phyloP scores from a whole-genome alignment of 2,888 invertebrate genomes.

The Folsomia manolachei region DNA sequence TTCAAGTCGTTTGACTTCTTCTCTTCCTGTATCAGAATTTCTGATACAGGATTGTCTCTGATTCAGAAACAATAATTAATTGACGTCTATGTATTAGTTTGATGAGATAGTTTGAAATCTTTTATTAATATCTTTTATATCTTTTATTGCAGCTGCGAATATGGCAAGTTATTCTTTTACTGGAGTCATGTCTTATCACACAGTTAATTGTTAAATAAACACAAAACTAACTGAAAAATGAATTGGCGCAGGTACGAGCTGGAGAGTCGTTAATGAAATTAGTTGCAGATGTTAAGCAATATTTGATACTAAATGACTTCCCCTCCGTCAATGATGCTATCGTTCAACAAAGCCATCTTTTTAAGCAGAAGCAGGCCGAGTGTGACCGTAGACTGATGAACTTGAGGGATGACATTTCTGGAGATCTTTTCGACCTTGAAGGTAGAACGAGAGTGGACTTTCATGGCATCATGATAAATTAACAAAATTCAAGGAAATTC shows the following conservation, averaged over 20 bases:
- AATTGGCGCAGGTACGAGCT: slow-evolving; percentile 69
- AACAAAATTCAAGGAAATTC: not conserved
- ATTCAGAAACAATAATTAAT: too few relatives aligned
- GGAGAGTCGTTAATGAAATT: slow-evolving; percentile 96
- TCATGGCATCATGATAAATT: slow-evolving; percentile 63
- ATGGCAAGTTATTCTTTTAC: slow-evolving; percentile 60
- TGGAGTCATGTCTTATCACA: not conserved
- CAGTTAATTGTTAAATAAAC: not conserved
- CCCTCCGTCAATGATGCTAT: slow-evolving; percentile 97
- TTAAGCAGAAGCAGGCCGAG: slow-evolving; percentile 84
- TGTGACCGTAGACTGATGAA: slow-evolving; percentile 91
- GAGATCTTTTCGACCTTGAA: slow-evolving; percentile 86
- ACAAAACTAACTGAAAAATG: not conserved
- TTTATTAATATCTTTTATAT: too few relatives aligned
- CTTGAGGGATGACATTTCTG: slow-evolving; percentile 89
- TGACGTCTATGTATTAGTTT: too few relatives aligned
- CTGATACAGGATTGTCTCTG: too few relatives aligned
- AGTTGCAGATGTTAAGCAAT: slow-evolving; percentile 96
- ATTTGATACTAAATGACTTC: slow-evolving; percentile 95
- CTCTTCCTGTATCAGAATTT: too few relatives aligned
- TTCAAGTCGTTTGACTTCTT: too few relatives aligned
- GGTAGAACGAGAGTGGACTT: slow-evolving; percentile 88
- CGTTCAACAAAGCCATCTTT: slow-evolving; percentile 84
- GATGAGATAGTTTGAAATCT: too few relatives aligned
- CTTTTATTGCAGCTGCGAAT: too few relatives aligned